These are phyloP conservation scores for Cyanoramphus novaezelandiae DNA, from an alignment of 2,113 vertebrate genomes.

Conservation along the genomic window DNA sequence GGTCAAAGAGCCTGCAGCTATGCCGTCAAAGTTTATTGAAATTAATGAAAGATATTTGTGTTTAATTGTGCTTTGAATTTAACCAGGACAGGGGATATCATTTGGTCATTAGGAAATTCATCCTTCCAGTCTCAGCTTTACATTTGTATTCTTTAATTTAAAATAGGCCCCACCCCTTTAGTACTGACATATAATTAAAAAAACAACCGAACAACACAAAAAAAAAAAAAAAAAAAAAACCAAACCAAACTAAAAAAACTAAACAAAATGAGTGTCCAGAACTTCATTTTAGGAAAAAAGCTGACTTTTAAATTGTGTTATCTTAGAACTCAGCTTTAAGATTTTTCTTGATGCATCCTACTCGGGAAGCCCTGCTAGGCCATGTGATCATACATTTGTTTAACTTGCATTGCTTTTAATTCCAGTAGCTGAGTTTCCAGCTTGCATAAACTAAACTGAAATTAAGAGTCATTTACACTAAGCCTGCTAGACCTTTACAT, in stretches of 20 bases:
- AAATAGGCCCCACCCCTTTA: background rate
- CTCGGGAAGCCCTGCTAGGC: background rate
- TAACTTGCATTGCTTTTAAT: background rate
- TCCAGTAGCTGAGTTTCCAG: background rate
- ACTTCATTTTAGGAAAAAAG: background rate
- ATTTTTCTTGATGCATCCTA: background rate
- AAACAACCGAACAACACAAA: no score
- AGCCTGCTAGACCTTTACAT: background rate
- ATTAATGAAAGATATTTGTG: background rate
- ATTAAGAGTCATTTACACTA: background rate
- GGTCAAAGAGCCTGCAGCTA: background rate
- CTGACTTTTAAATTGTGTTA: background rate
- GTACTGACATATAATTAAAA: background rate
- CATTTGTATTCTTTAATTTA: background rate
- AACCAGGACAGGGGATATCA: background rate
- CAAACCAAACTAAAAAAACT: background rate
- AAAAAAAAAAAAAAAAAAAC: background rate
- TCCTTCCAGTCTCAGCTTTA: background rate
- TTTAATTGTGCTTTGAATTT: background rate
- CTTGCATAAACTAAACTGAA: background rate
- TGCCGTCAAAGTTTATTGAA: background rate
- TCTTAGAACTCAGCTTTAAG: background rate
- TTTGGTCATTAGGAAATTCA: background rate
- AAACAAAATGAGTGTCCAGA: background rate
- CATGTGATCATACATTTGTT: background rate